Percentiles rank a stretch among this genome's conserved stretches.
Evolutionary conservation across 2,113 vertebrate species (phyloP).

Genomic region (Alces alces): DNA sequence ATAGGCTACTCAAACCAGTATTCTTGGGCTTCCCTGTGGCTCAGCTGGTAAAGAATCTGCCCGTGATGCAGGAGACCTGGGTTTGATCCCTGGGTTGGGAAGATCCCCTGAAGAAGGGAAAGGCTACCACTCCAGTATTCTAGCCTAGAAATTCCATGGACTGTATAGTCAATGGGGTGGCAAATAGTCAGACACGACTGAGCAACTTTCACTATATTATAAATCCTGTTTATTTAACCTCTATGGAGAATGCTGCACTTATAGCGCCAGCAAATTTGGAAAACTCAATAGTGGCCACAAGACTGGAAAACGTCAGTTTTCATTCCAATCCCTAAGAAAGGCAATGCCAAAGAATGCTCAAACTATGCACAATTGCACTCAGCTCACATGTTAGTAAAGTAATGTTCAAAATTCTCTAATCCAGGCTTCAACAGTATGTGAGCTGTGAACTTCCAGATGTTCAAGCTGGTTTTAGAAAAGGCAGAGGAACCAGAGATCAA

Average conservation of each 20-base stretch:
- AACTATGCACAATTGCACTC: neutral
- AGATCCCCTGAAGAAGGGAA: too few relatives aligned
- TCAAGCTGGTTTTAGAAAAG: neutral
- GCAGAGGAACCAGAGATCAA: neutral
- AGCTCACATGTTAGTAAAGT: neutral
- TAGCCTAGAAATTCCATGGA: neutral
- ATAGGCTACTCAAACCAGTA: too few relatives aligned
- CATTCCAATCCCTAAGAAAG: neutral
- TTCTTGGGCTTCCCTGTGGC: too few relatives aligned
- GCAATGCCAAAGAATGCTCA: neutral
- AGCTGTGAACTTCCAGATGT: neutral
- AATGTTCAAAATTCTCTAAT: neutral
- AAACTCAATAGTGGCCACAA: neutral
- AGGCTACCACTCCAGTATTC: neutral
- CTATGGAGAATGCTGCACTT: neutral
- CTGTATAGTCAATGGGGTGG: rapidly evolving
- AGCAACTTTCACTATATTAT: neutral
- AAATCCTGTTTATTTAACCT: neutral
- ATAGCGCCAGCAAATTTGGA: neutral
- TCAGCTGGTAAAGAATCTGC: too few relatives aligned
- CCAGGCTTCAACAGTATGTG: neutral
- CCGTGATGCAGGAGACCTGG: too few relatives aligned
- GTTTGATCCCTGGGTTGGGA: too few relatives aligned
- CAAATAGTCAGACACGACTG: neutral
- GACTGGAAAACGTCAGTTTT: neutral